A percentile compares a stretch with the other conserved stretches of the same genome.
Conservation (phyloP, 2,113 vertebrate genomes). For the Enhydra lutris region DNA sequence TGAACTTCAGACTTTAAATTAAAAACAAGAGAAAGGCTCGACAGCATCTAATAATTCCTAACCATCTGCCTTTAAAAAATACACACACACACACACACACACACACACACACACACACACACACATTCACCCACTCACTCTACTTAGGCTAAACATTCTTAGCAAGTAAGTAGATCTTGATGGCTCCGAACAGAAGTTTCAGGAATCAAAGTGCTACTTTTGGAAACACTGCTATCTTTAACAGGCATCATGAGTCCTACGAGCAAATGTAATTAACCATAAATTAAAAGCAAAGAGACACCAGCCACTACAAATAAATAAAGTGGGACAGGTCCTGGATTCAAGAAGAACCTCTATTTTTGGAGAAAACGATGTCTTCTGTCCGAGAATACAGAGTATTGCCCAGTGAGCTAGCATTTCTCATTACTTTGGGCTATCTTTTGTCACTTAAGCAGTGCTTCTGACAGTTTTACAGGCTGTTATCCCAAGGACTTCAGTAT, state of each 20-base stretch:
- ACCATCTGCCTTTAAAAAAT: constrained; percentile 61
- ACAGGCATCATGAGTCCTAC: constrained; percentile 18
- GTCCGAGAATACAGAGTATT: constrained; percentile 59
- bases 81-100: neutral
- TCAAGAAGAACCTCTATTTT: constrained; percentile 55
- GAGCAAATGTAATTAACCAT: constrained; percentile 29
- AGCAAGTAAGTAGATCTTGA: constrained; percentile 59
- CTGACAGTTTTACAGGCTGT: constrained; percentile 84
- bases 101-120: neutral
- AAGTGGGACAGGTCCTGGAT: constrained; percentile 48
- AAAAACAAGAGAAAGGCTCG: constrained; percentile 55
- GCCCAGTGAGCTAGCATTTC: constrained; percentile 4
- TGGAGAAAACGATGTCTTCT: constrained; percentile 53
- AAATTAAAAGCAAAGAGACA: constrained; percentile 42
- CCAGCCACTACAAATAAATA: constrained; percentile 49
- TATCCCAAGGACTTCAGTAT: constrained; percentile 79
- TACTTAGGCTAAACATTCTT: constrained; percentile 42
- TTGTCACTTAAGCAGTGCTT: constrained; percentile 77
- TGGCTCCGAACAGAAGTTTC: constrained; percentile 56
- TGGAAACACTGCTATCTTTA: constrained; percentile 61
- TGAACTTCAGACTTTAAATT: constrained; percentile 50
- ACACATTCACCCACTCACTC: neutral
- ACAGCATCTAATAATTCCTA: constrained; percentile 53
- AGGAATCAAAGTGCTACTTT: constrained; percentile 56
- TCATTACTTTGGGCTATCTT: constrained; percentile 72